Evolutionary conservation across 30 jellyfish, hydroid and myxozoan species (phyloP).

Genomic region (Mastigias papua): DNA sequence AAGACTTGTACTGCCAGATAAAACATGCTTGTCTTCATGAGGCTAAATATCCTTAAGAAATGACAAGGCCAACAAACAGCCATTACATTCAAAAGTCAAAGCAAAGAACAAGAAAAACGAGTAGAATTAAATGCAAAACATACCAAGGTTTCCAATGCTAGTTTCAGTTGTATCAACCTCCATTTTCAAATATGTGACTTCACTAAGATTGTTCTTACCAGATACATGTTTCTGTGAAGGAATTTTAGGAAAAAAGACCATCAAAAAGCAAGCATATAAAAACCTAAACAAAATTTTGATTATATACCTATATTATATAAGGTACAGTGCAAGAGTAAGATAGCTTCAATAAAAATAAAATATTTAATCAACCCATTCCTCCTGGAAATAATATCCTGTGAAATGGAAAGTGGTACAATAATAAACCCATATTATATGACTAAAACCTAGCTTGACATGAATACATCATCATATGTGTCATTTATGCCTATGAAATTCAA

Average conservation of each 20-base stretch:
- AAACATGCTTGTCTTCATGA: neutral
- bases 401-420: too few species aligned
- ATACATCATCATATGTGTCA: neutral
- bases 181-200: constrained; percentile 62
- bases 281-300: neutral
- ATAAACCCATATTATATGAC: too few species aligned
- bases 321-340: neutral
- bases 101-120: too few species aligned
- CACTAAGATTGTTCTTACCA: constrained; percentile 72
- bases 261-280: neutral
- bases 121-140: too few species aligned
- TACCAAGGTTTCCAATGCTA: constrained; percentile 96
- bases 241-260: neutral
- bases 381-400: too few species aligned
- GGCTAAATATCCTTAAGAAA: neutral
- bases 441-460: too few species aligned
- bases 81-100: neutral
- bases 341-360: neutral
- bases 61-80: neutral
- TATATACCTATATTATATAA: too few species aligned
- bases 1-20: neutral
- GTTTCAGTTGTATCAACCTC: constrained; percentile 90
- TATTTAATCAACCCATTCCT: too few species aligned
- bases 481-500: neutral
- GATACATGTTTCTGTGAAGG: constrained; percentile 62